Evolutionary conservation across 2,888 invertebrate species (phyloP).

Genomic region (Dolichomitus sp.): DNA sequence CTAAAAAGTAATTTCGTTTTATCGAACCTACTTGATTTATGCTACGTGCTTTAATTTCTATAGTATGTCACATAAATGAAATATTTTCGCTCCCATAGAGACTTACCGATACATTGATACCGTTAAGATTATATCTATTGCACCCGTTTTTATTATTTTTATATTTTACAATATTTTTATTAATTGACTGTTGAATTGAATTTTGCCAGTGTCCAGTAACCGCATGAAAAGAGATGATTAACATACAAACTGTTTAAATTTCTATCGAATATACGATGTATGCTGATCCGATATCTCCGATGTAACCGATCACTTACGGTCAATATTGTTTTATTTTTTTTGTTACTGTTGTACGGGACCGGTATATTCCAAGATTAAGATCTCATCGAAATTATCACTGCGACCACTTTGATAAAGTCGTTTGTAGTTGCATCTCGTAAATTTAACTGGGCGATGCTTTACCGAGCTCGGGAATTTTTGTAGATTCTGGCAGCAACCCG

Average conservation of each 20-base stretch:
- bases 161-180: slow-evolving; percentile 62
- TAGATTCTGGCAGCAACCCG: slow-evolving; percentile 89
- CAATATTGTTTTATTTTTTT: not conserved
- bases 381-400: slow-evolving; percentile 14
- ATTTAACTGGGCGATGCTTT: not conserved
- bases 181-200: slow-evolving; percentile 82
- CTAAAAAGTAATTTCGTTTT: not conserved
- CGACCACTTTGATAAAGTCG: not conserved
- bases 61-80: not conserved
- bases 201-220: slow-evolving; percentile 83
- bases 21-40: not conserved
- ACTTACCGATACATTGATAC: slow-evolving; percentile 14
- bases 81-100: slow-evolving; percentile 21
- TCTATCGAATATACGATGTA: slow-evolving; percentile 5
- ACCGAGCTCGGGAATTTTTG: slow-evolving; percentile 68
- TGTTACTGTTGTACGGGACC: not conserved
- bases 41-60: not conserved
- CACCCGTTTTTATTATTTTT: slow-evolving; percentile 76
- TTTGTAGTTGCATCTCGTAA: slow-evolving; percentile 1
- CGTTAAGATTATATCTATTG: slow-evolving; percentile 73
- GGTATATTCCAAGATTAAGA: not conserved
- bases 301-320: not conserved
- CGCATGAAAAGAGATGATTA: slow-evolving; percentile 78
- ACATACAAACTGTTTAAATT: slow-evolving; percentile 51
- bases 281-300: not conserved